Percentiles rank a stretch among this genome's conserved stretches.
These are phyloP conservation scores for Drosophila falleni DNA, from an alignment of 2,888 invertebrate species.

Conservation along the genomic window DNA sequence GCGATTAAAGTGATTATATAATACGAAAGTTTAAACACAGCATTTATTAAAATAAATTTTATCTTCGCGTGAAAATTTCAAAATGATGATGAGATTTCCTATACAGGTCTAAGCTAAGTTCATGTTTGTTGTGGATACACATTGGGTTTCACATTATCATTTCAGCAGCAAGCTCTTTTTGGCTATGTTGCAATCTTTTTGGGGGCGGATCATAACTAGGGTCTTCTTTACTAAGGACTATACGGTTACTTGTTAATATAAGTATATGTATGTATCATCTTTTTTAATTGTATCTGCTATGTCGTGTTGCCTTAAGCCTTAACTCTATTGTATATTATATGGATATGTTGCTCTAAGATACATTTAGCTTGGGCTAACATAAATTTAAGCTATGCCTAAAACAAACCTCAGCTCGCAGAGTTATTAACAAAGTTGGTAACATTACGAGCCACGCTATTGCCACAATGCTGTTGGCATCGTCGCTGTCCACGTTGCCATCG, in stretches of 20 bases:
- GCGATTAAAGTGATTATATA: neutral
- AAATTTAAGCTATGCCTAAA: slow-evolving; percentile 41
- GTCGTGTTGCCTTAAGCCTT: slow-evolving; percentile 28
- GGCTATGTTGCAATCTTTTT: slow-evolving; percentile 30
- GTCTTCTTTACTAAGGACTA: slow-evolving; percentile 56
- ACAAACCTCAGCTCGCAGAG: slow-evolving; percentile 18
- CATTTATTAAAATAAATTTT: slow-evolving; percentile 60
- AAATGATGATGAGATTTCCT: slow-evolving; percentile 35
- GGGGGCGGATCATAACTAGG: slow-evolving; percentile 73
- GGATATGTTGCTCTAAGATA: slow-evolving; percentile 32
- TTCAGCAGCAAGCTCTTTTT: slow-evolving; percentile 40
- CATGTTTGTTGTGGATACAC: slow-evolving; percentile 11
- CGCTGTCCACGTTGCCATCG: slow-evolving; percentile 49
- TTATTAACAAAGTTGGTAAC: slow-evolving; percentile 41
- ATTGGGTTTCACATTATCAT: slow-evolving; percentile 20
- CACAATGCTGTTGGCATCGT: slow-evolving; percentile 38
- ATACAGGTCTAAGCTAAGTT: slow-evolving; percentile 41
- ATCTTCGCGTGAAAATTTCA: slow-evolving; percentile 41
- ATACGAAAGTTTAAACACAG: slow-evolving; percentile 53
- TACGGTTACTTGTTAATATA: slow-evolving; percentile 29
- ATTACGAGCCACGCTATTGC: slow-evolving; percentile 64
- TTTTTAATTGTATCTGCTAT: slow-evolving; percentile 19
- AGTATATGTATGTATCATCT: slow-evolving; percentile 15
- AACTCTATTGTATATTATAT: slow-evolving; percentile 13
- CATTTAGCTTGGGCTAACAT: slow-evolving; percentile 42